Base-by-base conservation (phyloP, 2,113 vertebrate genomes). In the Corythornis vintsioides region DNA sequence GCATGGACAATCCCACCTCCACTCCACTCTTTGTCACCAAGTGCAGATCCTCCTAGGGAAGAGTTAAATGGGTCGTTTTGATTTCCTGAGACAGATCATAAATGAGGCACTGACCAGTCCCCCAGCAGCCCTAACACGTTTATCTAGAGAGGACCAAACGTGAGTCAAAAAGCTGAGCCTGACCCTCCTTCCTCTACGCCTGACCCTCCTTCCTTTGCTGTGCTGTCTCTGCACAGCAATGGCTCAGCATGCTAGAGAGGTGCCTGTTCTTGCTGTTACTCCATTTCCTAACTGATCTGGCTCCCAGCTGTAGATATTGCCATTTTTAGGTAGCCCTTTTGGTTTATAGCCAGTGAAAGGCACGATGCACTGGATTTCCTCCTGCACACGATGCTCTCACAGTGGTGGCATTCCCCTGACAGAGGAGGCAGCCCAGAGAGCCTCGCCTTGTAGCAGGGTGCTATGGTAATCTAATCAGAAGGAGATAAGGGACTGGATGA, bases 401-500 rank as follows among this genome's bases (percentile, higher is more conserved):
- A 87, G 40, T 13, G 40, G 33, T 80, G 83, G 89, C 83, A 89
- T 93, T 70, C 79, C 66, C 66, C 66, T 90, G 67, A 20, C 77
- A 71, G 76, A 57, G 61, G 47, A 87, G 61, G 45, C 74, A 53
- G 61, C 83, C 71, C 0, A 2, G 82, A 3, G 3, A 83, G 42
- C 25, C 60, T 72, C 0, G 33, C 28, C 67, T 75, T 0, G 0
- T 6, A 9, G 5, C 47, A 86, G 91, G 92, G 69, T 90, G 77
- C 88, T 95, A 76, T 5, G 3, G 71, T 63, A 90, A 97, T 97
- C 95, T 97, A 96, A 97, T 96, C 96, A 95, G 80, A 81, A 86
- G 79, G 86, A 95, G 94, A 97, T 97, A 98, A 97, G 78, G 67
- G 86, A 28, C 80, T 93, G 84, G 86, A 96, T 93, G 53, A 91